Evolutionary conservation across 2,797 vertebrate species (phyloP).

Genomic region (Phyllotis vaccarum): DNA sequence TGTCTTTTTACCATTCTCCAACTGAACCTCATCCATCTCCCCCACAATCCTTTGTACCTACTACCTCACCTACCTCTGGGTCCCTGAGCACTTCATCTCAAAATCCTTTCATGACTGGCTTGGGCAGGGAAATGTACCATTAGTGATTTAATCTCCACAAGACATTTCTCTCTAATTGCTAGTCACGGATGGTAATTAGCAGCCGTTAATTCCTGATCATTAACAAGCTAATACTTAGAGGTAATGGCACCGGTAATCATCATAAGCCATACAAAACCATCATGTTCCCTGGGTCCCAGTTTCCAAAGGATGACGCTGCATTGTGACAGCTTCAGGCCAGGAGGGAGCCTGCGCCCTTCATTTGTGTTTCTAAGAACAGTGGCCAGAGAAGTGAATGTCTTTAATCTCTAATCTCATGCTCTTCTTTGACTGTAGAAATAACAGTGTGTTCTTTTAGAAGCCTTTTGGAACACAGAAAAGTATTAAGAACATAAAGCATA

Average conservation of each 20-base stretch:
- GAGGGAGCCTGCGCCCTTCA: neutral
- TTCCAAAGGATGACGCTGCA: neutral
- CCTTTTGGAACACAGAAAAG: neutral
- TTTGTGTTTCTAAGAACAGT: neutral
- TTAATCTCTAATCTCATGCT: slow-evolving; percentile 7
- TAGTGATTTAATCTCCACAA: slow-evolving; percentile 69
- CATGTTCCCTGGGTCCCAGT: accelerated
- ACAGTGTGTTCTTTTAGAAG: neutral
- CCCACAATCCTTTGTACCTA: neutral
- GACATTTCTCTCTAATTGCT: slow-evolving; percentile 71
- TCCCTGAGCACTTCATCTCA: neutral
- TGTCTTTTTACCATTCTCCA: neutral
- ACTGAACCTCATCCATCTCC: accelerated
- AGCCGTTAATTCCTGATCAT: slow-evolving; percentile 69
- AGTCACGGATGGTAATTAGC: slow-evolving; percentile 64
- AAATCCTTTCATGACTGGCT: neutral
- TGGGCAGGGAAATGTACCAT: slow-evolving; percentile 31
- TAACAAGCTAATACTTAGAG: slow-evolving; percentile 73
- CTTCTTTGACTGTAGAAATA: slow-evolving; percentile 15
- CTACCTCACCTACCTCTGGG: neutral
- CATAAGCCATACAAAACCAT: neutral
- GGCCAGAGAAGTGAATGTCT: neutral
- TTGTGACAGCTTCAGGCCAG: neutral
- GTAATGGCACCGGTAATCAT: slow-evolving; percentile 55
- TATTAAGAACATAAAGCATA: neutral